phyloP scores from a whole-genome alignment of 2,888 invertebrate species.

The Limnephilus marmoratus region DNA sequence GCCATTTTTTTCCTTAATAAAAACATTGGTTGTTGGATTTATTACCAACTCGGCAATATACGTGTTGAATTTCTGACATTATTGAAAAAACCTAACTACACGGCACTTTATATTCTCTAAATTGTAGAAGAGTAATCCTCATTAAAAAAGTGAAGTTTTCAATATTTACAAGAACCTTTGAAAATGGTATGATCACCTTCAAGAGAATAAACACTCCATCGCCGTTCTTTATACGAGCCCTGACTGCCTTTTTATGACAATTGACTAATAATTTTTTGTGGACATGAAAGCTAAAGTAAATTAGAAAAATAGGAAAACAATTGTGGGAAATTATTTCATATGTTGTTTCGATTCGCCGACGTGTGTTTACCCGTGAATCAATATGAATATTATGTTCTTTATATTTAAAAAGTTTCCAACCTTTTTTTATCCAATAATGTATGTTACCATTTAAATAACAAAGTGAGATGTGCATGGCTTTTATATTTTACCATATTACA shows the following conservation, averaged over 20 bases:
- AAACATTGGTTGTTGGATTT: background rate
- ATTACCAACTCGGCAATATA: background rate
- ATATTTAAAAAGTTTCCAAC: background rate
- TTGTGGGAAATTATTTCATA: background rate
- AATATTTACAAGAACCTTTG: background rate
- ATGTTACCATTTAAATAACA: too few species aligned
- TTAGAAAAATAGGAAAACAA: too few species aligned
- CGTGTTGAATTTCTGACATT: too few species aligned
- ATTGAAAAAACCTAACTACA: background rate
- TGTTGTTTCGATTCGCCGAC: background rate
- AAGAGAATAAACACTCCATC: constrained; percentile 8
- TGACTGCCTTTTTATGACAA: background rate
- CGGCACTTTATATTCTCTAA: background rate
- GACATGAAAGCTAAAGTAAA: background rate
- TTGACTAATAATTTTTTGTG: background rate
- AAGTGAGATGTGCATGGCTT: too few species aligned
- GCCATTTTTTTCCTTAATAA: background rate
- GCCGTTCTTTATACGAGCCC: constrained; percentile 20
- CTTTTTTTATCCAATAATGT: background rate
- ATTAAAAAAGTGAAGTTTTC: background rate
- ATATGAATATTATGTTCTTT: background rate
- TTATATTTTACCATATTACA: too few species aligned
- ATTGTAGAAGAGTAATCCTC: background rate
- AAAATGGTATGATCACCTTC: background rate
- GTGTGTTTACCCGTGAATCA: background rate